Base-by-base conservation (phyloP, 2,888 invertebrate genomes). In the Phortica okadai region DNA sequence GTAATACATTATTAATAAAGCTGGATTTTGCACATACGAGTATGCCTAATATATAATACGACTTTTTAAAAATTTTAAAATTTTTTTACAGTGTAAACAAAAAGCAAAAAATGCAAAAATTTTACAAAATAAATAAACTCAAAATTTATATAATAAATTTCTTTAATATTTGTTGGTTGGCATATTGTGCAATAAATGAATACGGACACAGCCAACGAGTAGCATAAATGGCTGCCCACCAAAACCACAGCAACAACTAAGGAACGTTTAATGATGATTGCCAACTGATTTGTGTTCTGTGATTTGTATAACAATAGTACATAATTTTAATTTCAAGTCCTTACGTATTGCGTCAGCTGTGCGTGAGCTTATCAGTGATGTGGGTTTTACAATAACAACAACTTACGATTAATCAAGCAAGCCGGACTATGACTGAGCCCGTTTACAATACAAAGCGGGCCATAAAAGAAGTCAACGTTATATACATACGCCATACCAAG, bases 201-300 rank as follows among this genome's bases (percentile, higher is more conserved):
- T 2, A 8, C 2, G 50, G 2, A 50, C 50, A 50, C 50, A 14
- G 14, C 50, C 50, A 50, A 50, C 50, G 50, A 50, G 50, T 3
- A 4, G 33, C 33, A 5, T 5, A 33, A 33, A 33, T 5, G 33
- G 33, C 33, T 33, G 33, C 33, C 33, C 33, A 33, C 3, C 33
- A 33, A 33, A 33, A 33, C 33, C 33, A 33, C 33, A 33, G 50
- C 8, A 50, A 50, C 4, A 50, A 50, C 8, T 50, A 6, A 50
- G 14, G 14, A 33, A 33, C 33, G 33, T 33, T 33, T 79, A 64
- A 74, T 74, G 72, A 21, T 16, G 50, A 64, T 64, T 62, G 74
- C 41, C 66, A 66, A 41, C 66, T 66, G 66, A 66, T 66, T 66
- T 66, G 42, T 41, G 42, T 66, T 41, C 10, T 66, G 11, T 33